These are phyloP conservation scores for Dendrocincla fuliginosa DNA, from an alignment of 2,797 vertebrate genomes.

Conservation along the genomic window DNA sequence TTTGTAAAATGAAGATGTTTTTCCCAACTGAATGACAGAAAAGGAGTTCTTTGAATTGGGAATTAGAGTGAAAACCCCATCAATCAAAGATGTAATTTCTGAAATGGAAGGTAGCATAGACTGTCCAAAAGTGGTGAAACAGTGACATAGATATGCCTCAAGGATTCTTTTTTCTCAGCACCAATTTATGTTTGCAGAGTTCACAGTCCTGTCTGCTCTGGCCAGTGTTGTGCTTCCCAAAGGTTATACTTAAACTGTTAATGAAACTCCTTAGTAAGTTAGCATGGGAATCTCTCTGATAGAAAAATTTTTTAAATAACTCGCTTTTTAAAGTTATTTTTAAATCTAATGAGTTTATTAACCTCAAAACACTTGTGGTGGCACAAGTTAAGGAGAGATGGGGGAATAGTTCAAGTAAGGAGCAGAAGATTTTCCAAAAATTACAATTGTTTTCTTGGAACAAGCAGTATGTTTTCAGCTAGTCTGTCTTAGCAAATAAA, in stretches of 20 bases:
- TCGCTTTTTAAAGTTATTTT: neutral
- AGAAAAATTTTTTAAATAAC: neutral
- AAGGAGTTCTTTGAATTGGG: neutral
- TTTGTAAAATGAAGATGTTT: neutral
- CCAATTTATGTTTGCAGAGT: neutral
- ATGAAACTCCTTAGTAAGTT: neutral
- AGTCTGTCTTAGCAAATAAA: neutral
- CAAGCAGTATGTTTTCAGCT: neutral
- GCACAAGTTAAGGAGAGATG: neutral
- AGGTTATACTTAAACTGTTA: neutral
- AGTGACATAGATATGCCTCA: accelerated
- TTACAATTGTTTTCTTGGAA: neutral
- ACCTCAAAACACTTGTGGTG: neutral
- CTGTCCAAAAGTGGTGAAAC: neutral
- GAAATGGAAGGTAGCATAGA: neutral
- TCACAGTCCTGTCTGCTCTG: neutral
- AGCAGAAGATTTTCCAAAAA: neutral
- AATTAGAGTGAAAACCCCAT: neutral
- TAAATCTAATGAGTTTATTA: neutral
- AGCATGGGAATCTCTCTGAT: neutral
- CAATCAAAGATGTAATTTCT: neutral
- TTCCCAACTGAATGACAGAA: neutral
- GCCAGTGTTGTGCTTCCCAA: neutral
- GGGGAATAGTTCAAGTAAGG: neutral
- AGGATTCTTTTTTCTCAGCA: neutral